Evolutionary conservation across 2,888 invertebrate species (phyloP).

Genomic region (Plagodis pulveraria): DNA sequence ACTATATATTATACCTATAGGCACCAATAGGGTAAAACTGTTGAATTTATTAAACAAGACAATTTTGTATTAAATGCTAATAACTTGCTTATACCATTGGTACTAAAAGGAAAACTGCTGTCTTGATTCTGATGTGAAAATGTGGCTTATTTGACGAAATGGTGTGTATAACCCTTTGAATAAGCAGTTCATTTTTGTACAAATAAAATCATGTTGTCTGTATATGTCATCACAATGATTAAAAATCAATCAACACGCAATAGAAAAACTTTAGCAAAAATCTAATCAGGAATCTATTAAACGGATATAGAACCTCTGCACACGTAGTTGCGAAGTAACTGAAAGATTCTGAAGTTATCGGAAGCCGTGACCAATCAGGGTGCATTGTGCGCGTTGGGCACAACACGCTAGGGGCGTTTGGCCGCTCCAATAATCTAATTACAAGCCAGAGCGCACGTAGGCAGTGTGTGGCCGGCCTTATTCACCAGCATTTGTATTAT

Average conservation of each 20-base stretch:
- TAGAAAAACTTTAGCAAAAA: constrained; percentile 15
- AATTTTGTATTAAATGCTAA: no score
- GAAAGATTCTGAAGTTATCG: constrained; percentile 35
- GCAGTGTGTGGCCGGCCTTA: constrained; percentile 42
- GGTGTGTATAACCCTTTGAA: background rate
- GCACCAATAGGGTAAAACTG: no score
- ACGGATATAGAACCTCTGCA: constrained; percentile 19
- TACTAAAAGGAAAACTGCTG: no score
- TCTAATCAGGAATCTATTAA: constrained; percentile 23
- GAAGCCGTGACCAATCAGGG: constrained; percentile 69
- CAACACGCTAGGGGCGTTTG: constrained; percentile 9
- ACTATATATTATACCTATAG: no score
- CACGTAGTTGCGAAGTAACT: constrained; percentile 30
- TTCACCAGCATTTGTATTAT: constrained; percentile 3
- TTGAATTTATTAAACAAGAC: no score
- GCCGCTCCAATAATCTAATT: constrained; percentile 45
- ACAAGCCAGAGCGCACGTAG: constrained; percentile 41
- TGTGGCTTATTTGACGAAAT: background rate
- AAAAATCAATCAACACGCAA: constrained; percentile 1
- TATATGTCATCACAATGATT: no score
- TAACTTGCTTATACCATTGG: no score
- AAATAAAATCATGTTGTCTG: no score
- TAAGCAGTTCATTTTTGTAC: background rate
- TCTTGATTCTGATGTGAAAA: no score
- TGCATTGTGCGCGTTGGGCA: constrained; percentile 58